Evolutionary conservation across 2,888 invertebrate genomes (phyloP), one percentile per base, ranked within the genome.

Genomic region (Metalampra italica): DNA sequence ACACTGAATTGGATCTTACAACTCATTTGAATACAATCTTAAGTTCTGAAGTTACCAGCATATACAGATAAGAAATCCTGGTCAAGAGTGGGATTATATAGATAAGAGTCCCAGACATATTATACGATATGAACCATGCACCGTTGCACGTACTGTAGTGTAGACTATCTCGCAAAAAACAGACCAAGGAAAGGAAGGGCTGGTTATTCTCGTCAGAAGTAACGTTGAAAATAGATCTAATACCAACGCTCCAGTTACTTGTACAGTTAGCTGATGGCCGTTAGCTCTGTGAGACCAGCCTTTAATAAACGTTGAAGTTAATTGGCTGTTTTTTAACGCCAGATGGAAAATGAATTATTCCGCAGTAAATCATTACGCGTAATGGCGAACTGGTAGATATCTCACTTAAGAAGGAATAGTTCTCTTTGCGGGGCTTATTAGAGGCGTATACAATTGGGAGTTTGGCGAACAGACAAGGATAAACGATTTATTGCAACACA

Each of bases 401-500:
- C 40, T 40, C 36, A 44, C 44, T 51, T 41, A 30, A 51, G 37
- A 50, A 44, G 40, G 44, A 44, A 45, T 42, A 45, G 47, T 12
- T 29, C 43, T 45, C 37, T 15, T 32, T 42, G 43, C 29, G 46
- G 49, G 29, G 46, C 29, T 52, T 49, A 52, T 52, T 49, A 48
- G 39, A 30, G 30, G 32, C 47, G 44, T 29, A 36, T 36, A 55
- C 47, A 57, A 56, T 57, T 49, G 50, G 49, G 45, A 47, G 50
- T 57, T 46, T 52, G 57, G 51, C 53, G 43, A 58, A 64, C 64
- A 61, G 64, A 66, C 66, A 65, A 64, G 62, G 60, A 66, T 63
- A 68, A 66, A 70, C 61, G 64, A 72, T 68, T 69, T 66, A 72
- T 69, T 70, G 63, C 68, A 64, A 65, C 65, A 68, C 66, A 67